A percentile compares a stretch with the other conserved stretches of the same genome.
These are phyloP conservation scores for Prunella fulvescens DNA, from an alignment of 2,113 vertebrate genomes.

Conservation along the genomic window DNA sequence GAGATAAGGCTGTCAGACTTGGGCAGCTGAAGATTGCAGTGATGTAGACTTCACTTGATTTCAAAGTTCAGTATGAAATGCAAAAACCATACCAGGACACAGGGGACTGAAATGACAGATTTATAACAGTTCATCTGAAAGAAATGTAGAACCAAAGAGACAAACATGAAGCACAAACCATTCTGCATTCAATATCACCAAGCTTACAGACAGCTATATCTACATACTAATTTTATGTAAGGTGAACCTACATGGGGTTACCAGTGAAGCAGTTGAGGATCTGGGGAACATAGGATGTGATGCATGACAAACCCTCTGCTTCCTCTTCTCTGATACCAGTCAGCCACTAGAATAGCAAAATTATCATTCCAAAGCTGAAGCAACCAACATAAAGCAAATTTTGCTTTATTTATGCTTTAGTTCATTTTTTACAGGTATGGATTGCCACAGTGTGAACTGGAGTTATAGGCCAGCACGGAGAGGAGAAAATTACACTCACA, in stretches of 20 bases:
- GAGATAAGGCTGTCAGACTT: neutral
- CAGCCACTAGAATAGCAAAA: neutral
- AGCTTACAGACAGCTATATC: neutral
- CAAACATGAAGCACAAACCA: neutral
- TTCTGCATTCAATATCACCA: neutral
- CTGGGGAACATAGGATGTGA: neutral
- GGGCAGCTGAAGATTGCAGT: neutral
- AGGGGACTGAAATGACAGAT: neutral
- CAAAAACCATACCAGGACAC: neutral
- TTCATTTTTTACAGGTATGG: neutral
- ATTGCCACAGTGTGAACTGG: neutral
- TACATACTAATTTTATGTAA: neutral
- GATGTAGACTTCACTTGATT: neutral
- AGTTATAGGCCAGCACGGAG: neutral
- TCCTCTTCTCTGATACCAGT: neutral
- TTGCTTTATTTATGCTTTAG: neutral
- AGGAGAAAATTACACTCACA: neutral
- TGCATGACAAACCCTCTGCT: neutral
- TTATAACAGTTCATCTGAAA: neutral
- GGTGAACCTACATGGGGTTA: accelerated
- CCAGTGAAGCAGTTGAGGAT: neutral
- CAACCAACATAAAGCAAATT: neutral
- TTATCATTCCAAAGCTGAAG: neutral
- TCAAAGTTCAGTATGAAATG: neutral
- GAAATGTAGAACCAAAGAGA: neutral